Evolutionary conservation across 2,113 vertebrate species (phyloP), one percentile per base, ranked within the genome.

Genomic region (Hystrix brachyura): DNA sequence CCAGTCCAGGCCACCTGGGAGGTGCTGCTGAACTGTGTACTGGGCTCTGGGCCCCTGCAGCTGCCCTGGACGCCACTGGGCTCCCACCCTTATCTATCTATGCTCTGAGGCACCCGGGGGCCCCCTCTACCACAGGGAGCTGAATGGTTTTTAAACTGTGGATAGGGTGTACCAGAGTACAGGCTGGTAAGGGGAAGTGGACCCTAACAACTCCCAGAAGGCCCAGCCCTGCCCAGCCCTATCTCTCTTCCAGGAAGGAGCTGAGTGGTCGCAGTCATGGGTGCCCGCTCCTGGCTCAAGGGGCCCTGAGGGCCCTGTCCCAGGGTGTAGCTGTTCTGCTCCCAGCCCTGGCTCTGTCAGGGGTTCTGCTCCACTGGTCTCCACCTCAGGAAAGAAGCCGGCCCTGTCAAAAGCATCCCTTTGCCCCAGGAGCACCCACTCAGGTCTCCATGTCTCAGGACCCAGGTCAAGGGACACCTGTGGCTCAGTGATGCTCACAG

Each of bases 81-180:
- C 2, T 3, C 83, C 12, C 23, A 15, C 9, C 4, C n/a, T 85
- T 90, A 46, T 97, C 98, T 96, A 57, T 21, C 86, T 76, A 32
- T 95, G 89, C 89, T 43, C 88, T 76, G 48, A 57, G 71, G 69
- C 51, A 5, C 25, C 92, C 34, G 21, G 12, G 64, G 98, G 97
- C 96, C 96, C 91, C 78, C 82, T 67, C 93, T 96, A 78, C 4
- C 12, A 8, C 48, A 8, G 95, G 91, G 90, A 97, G 96, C 88
- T 92, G 85, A 83, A 92, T 87, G 80, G 96, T 87, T 92, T 87
- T 97, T 51, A 62, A 96, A 86, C 74, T 72, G 89, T 72, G 91
- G 59, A 34, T 91, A 94, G 90, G 65, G 13, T 53, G 87, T 91
- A 72, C 65, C 65, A 64, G 46, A 78, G 93, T 87, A 87, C 53